Percentiles rank a stretch among this genome's conserved stretches.
Conservation (phyloP, 2,888 invertebrate species). For the Campopleginae sp. region DNA sequence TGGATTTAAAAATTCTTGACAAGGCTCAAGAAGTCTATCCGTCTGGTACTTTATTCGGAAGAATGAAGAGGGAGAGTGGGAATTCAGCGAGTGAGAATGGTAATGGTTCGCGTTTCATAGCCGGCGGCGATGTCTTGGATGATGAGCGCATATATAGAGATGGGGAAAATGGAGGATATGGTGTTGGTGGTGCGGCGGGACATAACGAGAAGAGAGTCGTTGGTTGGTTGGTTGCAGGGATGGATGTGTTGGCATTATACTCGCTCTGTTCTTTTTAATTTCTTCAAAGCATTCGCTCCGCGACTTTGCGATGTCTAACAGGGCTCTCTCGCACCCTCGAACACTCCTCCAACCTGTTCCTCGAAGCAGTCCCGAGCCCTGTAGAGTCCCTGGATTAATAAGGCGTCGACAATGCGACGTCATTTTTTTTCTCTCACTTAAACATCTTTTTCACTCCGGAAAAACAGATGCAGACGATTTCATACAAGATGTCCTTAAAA, state of each 20-base stretch:
- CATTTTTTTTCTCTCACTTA: slow-evolving; percentile 68
- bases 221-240: slow-evolving; percentile 70
- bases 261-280: slow-evolving; percentile 83
- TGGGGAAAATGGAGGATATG: slow-evolving; percentile 11
- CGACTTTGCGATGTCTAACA: slow-evolving; percentile 12
- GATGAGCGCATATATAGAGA: slow-evolving; percentile 19
- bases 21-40: slow-evolving; percentile 82
- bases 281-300: slow-evolving; percentile 80
- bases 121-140: slow-evolving; percentile 66
- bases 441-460: slow-evolving; percentile 70
- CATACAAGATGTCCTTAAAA: neutral
- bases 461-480: slow-evolving; percentile 74
- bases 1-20: slow-evolving; percentile 82
- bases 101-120: slow-evolving; percentile 75
- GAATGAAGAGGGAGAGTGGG: slow-evolving; percentile 20
- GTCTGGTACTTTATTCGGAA: slow-evolving; percentile 79
- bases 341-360: slow-evolving; percentile 45
- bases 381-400: slow-evolving; percentile 81
- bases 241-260: slow-evolving; percentile 83
- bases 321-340: slow-evolving; percentile 48
- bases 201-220: slow-evolving; percentile 63
- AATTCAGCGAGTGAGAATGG: slow-evolving; percentile 76
- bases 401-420: slow-evolving; percentile 83
- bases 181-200: slow-evolving; percentile 45
- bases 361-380: slow-evolving; percentile 39